phyloP scores from a whole-genome alignment of 1,140 invertebrate genomes.

The Arctopsyche grandis region DNA sequence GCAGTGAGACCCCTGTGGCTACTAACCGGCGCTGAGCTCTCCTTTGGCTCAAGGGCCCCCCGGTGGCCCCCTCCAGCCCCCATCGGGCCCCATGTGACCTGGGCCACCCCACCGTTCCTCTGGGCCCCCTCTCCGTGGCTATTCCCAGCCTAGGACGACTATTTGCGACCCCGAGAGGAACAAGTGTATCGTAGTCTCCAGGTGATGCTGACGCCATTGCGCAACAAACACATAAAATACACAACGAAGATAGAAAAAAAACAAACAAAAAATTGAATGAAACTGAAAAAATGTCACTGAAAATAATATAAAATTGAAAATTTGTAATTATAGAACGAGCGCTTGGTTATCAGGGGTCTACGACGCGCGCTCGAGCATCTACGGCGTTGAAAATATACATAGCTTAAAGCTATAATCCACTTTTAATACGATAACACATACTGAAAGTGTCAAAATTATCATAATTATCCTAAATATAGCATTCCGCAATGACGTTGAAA shows the following conservation, averaged over 20 bases:
- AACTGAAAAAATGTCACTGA: too few species aligned
- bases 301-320: too few species aligned
- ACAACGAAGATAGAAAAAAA: too few species aligned
- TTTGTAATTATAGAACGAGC: too few species aligned
- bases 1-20: slow-evolving; percentile 50
- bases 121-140: slow-evolving; percentile 17
- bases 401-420: too few species aligned
- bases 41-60: slow-evolving; percentile 44
- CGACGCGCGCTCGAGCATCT: too few species aligned
- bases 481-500: not conserved
- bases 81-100: slow-evolving; percentile 43
- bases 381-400: too few species aligned
- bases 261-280: too few species aligned
- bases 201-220: slow-evolving; percentile 43
- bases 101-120: slow-evolving; percentile 55
- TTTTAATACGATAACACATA: too few species aligned
- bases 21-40: slow-evolving; percentile 39
- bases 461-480: too few species aligned
- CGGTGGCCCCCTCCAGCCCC: slow-evolving; percentile 51
- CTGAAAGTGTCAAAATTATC: too few species aligned
- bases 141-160: slow-evolving; percentile 34
- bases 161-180: slow-evolving; percentile 31
- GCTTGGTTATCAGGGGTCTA: too few species aligned
- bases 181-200: slow-evolving; percentile 41
- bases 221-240: slow-evolving; percentile 5